phyloP scores from a whole-genome alignment of 2,113 vertebrate genomes.

The Opisthocomus hoazin region DNA sequence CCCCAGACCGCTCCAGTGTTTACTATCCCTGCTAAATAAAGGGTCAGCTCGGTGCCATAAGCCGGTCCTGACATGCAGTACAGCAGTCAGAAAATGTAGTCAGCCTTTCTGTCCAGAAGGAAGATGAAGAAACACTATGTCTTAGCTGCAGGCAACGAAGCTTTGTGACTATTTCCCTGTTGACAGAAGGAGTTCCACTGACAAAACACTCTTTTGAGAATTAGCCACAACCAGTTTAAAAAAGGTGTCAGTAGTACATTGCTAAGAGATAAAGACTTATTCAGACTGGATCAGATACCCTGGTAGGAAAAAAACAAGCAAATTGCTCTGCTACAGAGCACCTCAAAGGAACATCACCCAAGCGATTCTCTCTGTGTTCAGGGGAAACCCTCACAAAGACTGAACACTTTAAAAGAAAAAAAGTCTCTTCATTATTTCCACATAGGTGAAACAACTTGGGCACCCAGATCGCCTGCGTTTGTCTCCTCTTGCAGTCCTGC shows the following conservation, averaged over 20 bases:
- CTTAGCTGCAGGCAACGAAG: background rate
- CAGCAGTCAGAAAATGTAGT: background rate
- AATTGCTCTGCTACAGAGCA: background rate
- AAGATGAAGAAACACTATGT: background rate
- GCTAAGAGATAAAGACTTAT: background rate
- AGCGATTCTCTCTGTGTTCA: background rate
- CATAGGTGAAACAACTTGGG: background rate
- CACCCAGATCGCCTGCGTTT: background rate
- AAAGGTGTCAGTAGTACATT: background rate
- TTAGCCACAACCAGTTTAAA: background rate
- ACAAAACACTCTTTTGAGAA: background rate
- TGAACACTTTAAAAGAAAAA: background rate
- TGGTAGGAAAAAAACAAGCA: background rate
- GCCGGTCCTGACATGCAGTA: background rate
- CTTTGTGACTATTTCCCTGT: background rate
- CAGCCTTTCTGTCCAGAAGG: background rate
- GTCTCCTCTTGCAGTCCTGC: background rate
- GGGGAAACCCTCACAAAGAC: background rate
- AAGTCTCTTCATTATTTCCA: background rate
- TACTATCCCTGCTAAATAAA: background rate
- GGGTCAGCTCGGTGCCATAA: background rate
- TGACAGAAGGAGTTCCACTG: background rate
- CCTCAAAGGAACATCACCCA: background rate
- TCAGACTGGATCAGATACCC: background rate
- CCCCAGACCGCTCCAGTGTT: background rate